Conservation (phyloP, 2,113 vertebrate genomes). For the Muscicapa adusta region DNA sequence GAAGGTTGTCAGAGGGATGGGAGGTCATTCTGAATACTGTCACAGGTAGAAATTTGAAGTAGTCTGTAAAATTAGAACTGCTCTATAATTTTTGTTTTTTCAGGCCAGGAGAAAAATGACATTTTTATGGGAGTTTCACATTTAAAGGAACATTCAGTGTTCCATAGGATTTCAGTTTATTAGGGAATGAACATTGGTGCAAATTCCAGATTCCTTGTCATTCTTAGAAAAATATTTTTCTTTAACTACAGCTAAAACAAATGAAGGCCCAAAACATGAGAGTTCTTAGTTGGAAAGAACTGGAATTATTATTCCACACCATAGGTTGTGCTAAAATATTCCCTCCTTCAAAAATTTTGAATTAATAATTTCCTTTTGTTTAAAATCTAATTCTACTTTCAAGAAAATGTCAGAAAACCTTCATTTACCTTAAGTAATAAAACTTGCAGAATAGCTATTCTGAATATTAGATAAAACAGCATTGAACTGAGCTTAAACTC, state of each 20-base stretch:
- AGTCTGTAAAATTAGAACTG: background rate
- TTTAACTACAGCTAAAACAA: background rate
- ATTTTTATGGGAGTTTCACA: background rate
- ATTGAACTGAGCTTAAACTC: background rate
- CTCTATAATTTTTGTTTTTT: background rate
- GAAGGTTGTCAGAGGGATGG: background rate
- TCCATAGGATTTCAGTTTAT: background rate
- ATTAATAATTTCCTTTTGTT: background rate
- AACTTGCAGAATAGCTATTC: background rate
- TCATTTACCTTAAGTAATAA: background rate
- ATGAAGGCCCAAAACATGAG: background rate
- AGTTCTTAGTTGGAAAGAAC: background rate
- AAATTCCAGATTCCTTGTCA: background rate
- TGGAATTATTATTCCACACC: background rate
- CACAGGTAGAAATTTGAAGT: background rate
- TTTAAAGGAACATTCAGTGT: background rate
- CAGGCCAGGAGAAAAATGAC: background rate
- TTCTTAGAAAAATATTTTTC: background rate
- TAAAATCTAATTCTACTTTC: background rate
- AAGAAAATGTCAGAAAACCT: background rate
- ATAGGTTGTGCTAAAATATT: background rate
- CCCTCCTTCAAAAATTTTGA: background rate
- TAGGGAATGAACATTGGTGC: background rate
- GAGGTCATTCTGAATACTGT: background rate
- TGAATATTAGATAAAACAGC: background rate